Base-by-base conservation (phyloP, 2,113 vertebrate genomes). In the Phyllostomus hastatus region DNA sequence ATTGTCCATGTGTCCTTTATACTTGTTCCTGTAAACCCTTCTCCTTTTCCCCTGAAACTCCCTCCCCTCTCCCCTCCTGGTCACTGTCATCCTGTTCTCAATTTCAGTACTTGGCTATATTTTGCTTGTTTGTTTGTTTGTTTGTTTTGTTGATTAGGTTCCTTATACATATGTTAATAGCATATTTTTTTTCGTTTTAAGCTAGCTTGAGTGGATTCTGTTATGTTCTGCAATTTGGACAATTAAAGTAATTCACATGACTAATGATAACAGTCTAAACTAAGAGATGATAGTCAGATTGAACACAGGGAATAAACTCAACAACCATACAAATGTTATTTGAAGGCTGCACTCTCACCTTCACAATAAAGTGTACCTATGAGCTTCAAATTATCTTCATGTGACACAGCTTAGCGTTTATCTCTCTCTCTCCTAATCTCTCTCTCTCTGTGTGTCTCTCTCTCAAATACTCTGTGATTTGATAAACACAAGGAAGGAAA, bases 401-500 rank as follows among this genome's bases (percentile, higher is more conserved):
- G 46, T 93, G 38, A 78, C n/a, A 81, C 70, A 1, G 20, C 5
- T 88, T n/a, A 72, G 7, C 7, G 16, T 93, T 64, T 43, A 48
- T 52, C 16, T 17, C 43, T 50, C 43, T 50, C 28, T 83, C 5
- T 67, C 67, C 57, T 48, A 48, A 48, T 54, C 52, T 54, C 52
- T 54, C 17, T 54, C n/a, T n/a, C n/a, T n/a, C n/a, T 17, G 26
- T 50, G 2, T 50, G 10, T 54, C 22, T 26, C 24, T 26, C 59
- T 26, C 59, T 26, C 59, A 95, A 93, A 79, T 72, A 83, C 2
- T 50, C 38, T 52, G 17, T 73, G 46, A 46, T 72, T 94, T 95
- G 31, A 94, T 57, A 73, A 88, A 95, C 54, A 11, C 50, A 73
- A 96, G n/a, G 61, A 88, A 95, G 54, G 19, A 84, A 94, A 84